Evolutionary conservation across 1,140 invertebrate genomes (phyloP), one percentile per base, ranked within the genome.

Genomic region (Lordiphosa mommai): DNA sequence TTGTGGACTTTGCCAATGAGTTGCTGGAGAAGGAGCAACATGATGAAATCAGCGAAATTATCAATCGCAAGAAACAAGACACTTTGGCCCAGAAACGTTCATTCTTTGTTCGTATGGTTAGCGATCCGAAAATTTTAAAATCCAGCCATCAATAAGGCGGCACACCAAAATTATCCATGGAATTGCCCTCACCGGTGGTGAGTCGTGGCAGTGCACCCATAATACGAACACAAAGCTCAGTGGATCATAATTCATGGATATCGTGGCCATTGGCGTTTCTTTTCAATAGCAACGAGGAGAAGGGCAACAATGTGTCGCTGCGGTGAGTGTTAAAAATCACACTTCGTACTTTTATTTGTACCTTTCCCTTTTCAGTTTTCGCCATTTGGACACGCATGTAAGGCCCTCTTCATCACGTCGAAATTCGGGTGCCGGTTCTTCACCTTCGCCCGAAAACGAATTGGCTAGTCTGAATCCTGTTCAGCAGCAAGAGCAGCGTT

Each of bases 81-180:
- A 95, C 94, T 9, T 89, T 97, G 66, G 94, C 95, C 4, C 95
- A 97, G 89, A 97, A 97, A 89, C 91, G 97, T 20, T 97, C 96
- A 16, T 96, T 98, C 90, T 98, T 99, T 89, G 97, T 99, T 41
- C 94, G 97, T 10, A 99, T 99, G 97, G 97, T 96, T 23, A 95
- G 94, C 61, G 98, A 99, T 91, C 98, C 97, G 0, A 98, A 98
- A 86, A 96, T n/a, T 98, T 57, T 98, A 97, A 91, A 97, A 97
- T 90, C 96, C 95, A 10, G 95, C 94, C 52, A 95, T 95, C 66
- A 93, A 93, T 72, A 94, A 94, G 88, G 91, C 92, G 90, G 93
- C 32, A 91, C 93, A 30, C 91, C 91, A 0, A 90, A 90, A 9
- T 68, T 87, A 80, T 89, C 89, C 6, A 61, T 79, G 56, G 90